A percentile compares a stretch with the other conserved stretches of the same genome.
These are phyloP conservation scores for Drosophila pandora DNA, from an alignment of 1,140 invertebrate genomes.

Conservation along the genomic window DNA sequence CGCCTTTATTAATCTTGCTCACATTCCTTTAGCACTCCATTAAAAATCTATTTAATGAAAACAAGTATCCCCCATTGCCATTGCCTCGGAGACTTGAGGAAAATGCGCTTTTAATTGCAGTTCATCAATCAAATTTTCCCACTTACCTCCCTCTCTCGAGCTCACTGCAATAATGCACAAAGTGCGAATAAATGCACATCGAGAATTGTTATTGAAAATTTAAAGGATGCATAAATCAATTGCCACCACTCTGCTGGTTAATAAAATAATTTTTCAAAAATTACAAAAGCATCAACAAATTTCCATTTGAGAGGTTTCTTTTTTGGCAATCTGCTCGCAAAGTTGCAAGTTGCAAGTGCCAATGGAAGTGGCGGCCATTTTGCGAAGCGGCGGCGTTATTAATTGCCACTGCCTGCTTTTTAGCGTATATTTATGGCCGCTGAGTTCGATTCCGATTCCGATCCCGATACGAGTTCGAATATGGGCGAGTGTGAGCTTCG, in stretches of 20 bases:
- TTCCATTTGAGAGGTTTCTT: not conserved
- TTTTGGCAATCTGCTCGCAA: conserved; percentile 41
- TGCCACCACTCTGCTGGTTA: conserved; percentile 3
- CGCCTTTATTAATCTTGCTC: conserved; percentile 9
- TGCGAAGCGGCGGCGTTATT: conserved; percentile 60
- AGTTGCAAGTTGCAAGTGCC: conserved; percentile 48
- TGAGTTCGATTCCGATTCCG: conserved; percentile 27
- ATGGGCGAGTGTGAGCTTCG: conserved; percentile 31
- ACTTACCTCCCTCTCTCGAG: not conserved
- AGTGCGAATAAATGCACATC: conserved; percentile 39
- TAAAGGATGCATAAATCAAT: conserved; percentile 61
- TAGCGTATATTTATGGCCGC: conserved; percentile 64
- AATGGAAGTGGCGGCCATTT: conserved; percentile 65
- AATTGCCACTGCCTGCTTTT: conserved; percentile 62
- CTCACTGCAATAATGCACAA: conserved; percentile 23
- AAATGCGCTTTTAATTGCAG: conserved; percentile 77
- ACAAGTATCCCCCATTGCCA: conserved; percentile 27
- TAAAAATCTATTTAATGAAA: conserved; percentile 72
- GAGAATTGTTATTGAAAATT: conserved; percentile 32
- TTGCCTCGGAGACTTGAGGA: conserved; percentile 42
- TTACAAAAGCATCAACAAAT: not conserved
- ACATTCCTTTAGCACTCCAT: conserved; percentile 67
- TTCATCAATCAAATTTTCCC: conserved; percentile 60
- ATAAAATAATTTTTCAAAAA: not conserved
- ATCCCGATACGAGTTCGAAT: conserved; percentile 22